These are phyloP conservation scores for Alosa sapidissima DNA, from an alignment of 2,797 vertebrate genomes.

Conservation along the genomic window DNA sequence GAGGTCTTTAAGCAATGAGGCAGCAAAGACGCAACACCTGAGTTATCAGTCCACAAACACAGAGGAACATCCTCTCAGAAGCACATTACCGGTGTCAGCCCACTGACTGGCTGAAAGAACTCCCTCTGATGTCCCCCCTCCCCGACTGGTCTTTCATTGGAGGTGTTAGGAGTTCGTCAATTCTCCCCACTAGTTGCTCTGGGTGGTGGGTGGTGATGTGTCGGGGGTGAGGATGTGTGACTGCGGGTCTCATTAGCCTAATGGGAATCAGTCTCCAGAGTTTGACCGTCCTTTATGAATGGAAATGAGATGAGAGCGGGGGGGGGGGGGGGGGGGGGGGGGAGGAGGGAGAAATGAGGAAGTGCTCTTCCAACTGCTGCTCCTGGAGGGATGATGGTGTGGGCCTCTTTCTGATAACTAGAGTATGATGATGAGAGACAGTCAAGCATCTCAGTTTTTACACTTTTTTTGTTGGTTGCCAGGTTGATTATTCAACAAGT, in stretches of 20 bases:
- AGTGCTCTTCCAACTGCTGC: too few relatives aligned
- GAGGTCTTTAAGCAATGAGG: neutral
- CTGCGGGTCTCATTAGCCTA: constrained; percentile 60
- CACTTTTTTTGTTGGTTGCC: neutral
- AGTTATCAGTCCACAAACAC: neutral
- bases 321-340: neutral
- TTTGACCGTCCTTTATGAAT: constrained; percentile 32
- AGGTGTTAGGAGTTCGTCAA: neutral
- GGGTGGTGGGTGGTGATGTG: neutral
- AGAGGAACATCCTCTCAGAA: neutral
- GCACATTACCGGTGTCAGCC: neutral
- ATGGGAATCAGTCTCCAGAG: constrained; percentile 44
- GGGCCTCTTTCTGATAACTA: neutral
- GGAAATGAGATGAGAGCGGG: constrained; percentile 19
- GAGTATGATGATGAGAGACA: neutral
- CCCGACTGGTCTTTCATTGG: neutral
- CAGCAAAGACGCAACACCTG: neutral
- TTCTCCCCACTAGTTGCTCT: neutral
- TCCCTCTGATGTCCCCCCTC: neutral
- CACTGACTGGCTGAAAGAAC: neutral
- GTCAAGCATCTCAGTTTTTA: neutral
- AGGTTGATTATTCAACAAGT: neutral
- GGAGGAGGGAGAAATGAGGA: too few relatives aligned
- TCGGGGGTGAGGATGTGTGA: neutral
- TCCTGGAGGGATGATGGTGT: too few relatives aligned